Base-by-base conservation (phyloP, 2,797 vertebrate genomes). In the Telmatherina bonti region DNA sequence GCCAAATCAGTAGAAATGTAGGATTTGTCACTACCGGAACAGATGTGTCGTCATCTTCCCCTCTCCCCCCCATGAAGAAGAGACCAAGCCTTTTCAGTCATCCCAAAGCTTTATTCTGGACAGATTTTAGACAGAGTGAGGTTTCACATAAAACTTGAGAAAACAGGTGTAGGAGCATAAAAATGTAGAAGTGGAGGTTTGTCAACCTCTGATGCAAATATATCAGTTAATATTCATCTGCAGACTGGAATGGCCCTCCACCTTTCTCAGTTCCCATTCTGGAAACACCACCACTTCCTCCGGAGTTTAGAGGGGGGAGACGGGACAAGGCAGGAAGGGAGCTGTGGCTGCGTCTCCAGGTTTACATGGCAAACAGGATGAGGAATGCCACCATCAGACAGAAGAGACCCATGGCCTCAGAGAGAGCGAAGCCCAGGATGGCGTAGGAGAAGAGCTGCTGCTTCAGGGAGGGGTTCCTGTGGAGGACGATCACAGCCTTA, bases 371-470 rank as follows among this genome's bases (percentile, higher is more conserved):
- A 22, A 98, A 98, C 91, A 98, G 95, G 90, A 99, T 97, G 74
- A 99, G 96, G 94, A 99, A 99, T 79, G 97, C 96, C 82, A 98
- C 96, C 97, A 97, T 98, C 89, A 98, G 92, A 92, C 97, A 98
- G 91, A 98, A 98, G 51, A 98, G 96, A 88, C 97, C 97, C 97
- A 98, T 98, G 88, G 97, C 97, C 89, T 98, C 97, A 0, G 97
- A 98, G 36, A 98, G 95, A 60, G 96, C 97, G 18, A 99, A 98
- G 43, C 96, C 97, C 93, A 97, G 76, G 92, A 99, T 98, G 83
- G 97, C 96, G 0, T 97, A 98, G 49, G 97, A 98, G 93, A 97
- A 98, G 38, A 98, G 95, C 93, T 97, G 97, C 85, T 98, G 97
- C 88, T 97, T 98, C 86, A 97, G 94, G 1, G 97, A 97, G 1